These are phyloP conservation scores for Indicator indicator DNA, from an alignment of 2,113 vertebrate species.

Conservation along the genomic window DNA sequence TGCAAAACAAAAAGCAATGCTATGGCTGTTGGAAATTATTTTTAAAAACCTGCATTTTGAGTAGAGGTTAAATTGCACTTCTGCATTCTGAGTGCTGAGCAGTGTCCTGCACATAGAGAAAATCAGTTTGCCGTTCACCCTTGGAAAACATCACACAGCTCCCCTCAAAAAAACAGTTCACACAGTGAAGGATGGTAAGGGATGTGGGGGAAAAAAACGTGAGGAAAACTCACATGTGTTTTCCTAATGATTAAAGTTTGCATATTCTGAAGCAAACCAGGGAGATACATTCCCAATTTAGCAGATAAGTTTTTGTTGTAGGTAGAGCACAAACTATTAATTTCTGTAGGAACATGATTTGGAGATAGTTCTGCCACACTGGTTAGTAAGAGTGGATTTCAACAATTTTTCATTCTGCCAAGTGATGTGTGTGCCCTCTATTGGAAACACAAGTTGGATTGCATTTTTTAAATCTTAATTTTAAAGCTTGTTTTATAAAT, in stretches of 20 bases:
- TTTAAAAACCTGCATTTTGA: background rate
- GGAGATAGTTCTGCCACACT: background rate
- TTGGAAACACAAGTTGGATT: background rate
- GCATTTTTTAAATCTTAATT: background rate
- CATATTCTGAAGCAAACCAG: background rate
- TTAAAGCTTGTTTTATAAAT: background rate
- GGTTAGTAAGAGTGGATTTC: background rate
- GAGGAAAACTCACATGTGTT: background rate
- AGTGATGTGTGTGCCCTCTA: constrained; percentile 2
- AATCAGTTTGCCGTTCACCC: background rate
- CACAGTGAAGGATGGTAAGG: background rate
- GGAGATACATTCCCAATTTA: background rate
- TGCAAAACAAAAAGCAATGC: background rate
- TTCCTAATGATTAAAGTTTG: background rate
- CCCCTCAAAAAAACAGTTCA: background rate
- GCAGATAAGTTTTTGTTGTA: background rate
- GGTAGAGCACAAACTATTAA: background rate
- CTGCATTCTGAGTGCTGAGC: background rate
- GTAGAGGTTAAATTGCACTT: background rate
- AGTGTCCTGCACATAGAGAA: background rate
- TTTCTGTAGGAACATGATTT: background rate
- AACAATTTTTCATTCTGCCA: background rate
- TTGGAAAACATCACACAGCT: background rate
- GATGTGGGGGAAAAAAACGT: background rate
- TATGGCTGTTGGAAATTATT: background rate